Evolutionary conservation across 2,113 vertebrate genomes (phyloP), one percentile per base, ranked within the genome.

Genomic region (Actenoides lindsayi): DNA sequence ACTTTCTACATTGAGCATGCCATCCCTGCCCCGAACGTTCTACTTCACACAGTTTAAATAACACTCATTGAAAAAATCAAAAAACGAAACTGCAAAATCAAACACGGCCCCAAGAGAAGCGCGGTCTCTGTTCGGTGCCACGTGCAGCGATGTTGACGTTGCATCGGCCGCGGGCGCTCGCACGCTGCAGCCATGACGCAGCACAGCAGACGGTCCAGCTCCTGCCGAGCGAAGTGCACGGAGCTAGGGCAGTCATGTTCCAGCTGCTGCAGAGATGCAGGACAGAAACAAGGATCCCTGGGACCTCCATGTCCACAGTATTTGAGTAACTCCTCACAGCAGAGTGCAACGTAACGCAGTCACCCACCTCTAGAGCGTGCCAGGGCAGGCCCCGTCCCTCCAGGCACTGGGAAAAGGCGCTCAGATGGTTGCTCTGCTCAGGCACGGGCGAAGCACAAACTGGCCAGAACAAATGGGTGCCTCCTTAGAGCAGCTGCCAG

Each of bases 21-120:
- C 13, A 21, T 28, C 31, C 12, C 41, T 57, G n/a, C 56, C 37
- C n/a, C 42, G n/a, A 50, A 59, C 0, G 0, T 17, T 24, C 6
- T 54, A 31, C 37, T n/a, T 59, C 14, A 10, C 50, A 67, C 39
- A 41, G 33, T 11, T 85, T 67, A 50, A 79, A 37, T 62, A 80
- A 37, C n/a, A 50, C 12, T 25, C 50, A 13, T 25, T 21, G 11
- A 42, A 44, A 44, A 46, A 46, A 46, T 46, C 46, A 46, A 23
- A 33, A 5, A 8, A 11, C 4, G 11, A 41, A 39, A 31, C 46
- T 21, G 17, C 30, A 74, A 68, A 74, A 62, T 35, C 30, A 11
- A 59, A 3, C 9, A 14, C 30, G 67, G 31, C 37, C 13, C 59
- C 9, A 64, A 16, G 4, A 48, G 41, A 35, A 42, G 48, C 5